Evolutionary conservation across 2,797 vertebrate genomes (phyloP), one percentile per base, ranked within the genome.

Genomic region (Ispidina picta): DNA sequence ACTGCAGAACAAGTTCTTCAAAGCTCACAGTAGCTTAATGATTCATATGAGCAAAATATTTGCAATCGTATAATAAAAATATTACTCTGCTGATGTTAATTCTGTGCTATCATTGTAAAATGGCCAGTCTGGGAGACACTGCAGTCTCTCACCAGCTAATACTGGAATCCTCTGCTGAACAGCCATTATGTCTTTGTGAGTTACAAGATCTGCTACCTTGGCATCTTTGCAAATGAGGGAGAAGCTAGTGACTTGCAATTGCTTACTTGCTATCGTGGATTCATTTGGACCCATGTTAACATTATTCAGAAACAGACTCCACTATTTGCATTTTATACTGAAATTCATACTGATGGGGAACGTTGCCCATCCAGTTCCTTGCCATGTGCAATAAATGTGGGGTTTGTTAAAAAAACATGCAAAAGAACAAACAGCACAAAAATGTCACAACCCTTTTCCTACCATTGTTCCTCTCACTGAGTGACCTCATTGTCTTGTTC

Each of bases 31-130:
- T 8, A 56, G 63, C 16, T 87, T 88, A 72, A 70, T 86, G 70
- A 86, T 74, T 43, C 62, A 80, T 66, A 43, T 22, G 41, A 43
- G 52, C 35, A 91, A 92, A 93, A 83, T 83, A 91, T 60, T 86
- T 92, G 83, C 18, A 88, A 60, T 39, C 70, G 28, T 56, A 52
- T 78, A 83, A 89, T 33, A 89, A 92, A 83, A 88, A 59, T 49
- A 83, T 83, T 72, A 91, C 88, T 66, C 80, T 48, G 37, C 62
- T 66, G 55, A 72, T 82, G 26, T 29, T 88, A 86, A 72, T 70
- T 28, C 9, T 49, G 29, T 88, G n/a, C 20, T 83, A 29, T 72
- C 51, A 37, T 29, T 83, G n/a, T 70, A 62, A 78, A 92, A 86
- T 1, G 3, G 74, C 37, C 51, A 44, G 18, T 1, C 37, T 59